Evolutionary conservation across 2,888 invertebrate species (phyloP).

Genomic region (Geotrupes spiniger): DNA sequence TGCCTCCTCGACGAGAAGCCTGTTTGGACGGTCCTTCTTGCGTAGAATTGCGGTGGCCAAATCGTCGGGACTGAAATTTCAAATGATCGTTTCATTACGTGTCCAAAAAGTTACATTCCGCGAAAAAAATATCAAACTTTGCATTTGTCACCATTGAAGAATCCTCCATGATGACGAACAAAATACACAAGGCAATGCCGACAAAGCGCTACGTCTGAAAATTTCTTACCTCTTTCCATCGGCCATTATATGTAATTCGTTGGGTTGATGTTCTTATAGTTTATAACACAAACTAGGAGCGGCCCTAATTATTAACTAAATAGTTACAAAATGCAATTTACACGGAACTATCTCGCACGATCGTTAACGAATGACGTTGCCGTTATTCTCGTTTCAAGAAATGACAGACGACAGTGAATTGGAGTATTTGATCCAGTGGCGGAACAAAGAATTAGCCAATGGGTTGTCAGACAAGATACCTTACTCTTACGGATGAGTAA

Average conservation of each 20-base stretch:
- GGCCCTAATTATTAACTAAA: background rate
- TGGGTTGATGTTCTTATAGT: too few relatives aligned
- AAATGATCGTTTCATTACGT: background rate
- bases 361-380: constrained; percentile 47
- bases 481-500: too few relatives aligned
- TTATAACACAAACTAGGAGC: too few relatives aligned
- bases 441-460: too few relatives aligned
- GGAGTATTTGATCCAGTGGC: too few relatives aligned
- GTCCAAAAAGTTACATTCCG: background rate
- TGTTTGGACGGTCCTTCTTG: constrained; percentile 96
- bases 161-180: constrained; percentile 46
- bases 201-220: constrained; percentile 1
- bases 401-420: constrained; percentile 19
- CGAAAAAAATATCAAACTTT: background rate
- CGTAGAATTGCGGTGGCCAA: constrained; percentile 97
- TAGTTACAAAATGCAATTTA: constrained; percentile 21
- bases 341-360: constrained; percentile 33
- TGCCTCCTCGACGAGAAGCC: constrained; percentile 96
- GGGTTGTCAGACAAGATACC: too few relatives aligned
- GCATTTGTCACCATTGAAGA: background rate
- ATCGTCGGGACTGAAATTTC: constrained; percentile 62
- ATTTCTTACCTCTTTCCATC: constrained; percentile 41
- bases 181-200: constrained; percentile 18
- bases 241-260: constrained; percentile 33
- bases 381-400: constrained; percentile 30